Evolutionary conservation across 2,797 vertebrate species (phyloP).

Genomic region (Hapalemur alaotrensis): DNA sequence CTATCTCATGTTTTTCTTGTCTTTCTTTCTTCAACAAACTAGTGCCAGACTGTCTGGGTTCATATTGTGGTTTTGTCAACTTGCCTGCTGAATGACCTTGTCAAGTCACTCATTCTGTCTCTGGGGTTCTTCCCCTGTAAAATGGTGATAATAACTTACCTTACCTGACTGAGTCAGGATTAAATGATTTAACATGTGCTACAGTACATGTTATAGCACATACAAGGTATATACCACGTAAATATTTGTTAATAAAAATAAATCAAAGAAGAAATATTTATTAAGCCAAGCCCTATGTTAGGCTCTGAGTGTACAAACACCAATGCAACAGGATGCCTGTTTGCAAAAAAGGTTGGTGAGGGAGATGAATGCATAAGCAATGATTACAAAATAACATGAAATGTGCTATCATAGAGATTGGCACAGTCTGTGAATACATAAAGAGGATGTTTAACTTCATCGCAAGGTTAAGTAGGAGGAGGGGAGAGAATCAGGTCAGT

Average conservation of each 20-base stretch:
- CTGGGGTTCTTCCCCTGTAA: background rate
- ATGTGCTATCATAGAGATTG: background rate
- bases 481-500: background rate
- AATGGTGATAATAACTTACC: background rate
- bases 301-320: background rate
- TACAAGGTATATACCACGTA: background rate
- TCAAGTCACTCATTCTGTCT: background rate
- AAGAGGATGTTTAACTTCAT: background rate
- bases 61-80: background rate
- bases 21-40: background rate
- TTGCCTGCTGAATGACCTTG: background rate
- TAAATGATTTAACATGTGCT: background rate
- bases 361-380: background rate
- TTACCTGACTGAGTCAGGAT: background rate
- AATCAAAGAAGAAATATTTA: background rate
- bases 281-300: background rate
- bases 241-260: constrained; percentile 14
- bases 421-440: background rate
- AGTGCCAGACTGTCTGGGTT: background rate
- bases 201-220: background rate
- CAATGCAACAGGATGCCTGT: background rate
- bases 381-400: background rate
- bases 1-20: background rate
- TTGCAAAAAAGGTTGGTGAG: background rate
- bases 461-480: background rate